Percentiles rank a stretch among this genome's conserved stretches.
Evolutionary conservation across 92 coral and sea anemone species (phyloP).

Genomic region (Plumapathes pennacea): DNA sequence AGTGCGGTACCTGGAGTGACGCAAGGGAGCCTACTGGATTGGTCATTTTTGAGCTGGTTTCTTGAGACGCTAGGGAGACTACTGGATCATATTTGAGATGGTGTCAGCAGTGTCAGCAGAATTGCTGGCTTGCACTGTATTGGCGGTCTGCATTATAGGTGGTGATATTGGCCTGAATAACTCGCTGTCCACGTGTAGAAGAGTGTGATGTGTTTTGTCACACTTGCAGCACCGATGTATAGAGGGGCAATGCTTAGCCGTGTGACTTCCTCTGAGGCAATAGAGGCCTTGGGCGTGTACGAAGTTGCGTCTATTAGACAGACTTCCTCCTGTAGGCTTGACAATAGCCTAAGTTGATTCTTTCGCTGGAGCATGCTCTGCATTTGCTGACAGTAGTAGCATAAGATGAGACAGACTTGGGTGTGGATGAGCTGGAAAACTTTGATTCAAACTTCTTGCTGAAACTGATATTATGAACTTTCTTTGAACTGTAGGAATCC

Average conservation of each 20-base stretch:
- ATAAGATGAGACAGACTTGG: conserved; percentile 5
- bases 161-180: too few relatives aligned
- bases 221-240: conserved; percentile 28
- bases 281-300: conserved; percentile 14
- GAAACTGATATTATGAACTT: not conserved
- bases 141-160: too few relatives aligned
- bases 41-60: too few relatives aligned
- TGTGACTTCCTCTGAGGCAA: conserved; percentile 19
- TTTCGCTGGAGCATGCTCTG: conserved; percentile 7
- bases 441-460: conserved; percentile 2
- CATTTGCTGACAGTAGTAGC: conserved; percentile 22
- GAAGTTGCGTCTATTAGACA: not conserved
- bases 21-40: too few relatives aligned
- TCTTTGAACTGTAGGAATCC: not conserved
- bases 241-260: conserved; percentile 45
- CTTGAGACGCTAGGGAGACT: too few relatives aligned
- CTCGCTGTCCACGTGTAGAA: conserved; percentile 34
- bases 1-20: conserved; percentile 11
- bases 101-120: too few relatives aligned
- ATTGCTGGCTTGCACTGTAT: too few relatives aligned
- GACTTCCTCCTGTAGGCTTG: conserved; percentile 36
- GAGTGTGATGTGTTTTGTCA: conserved; percentile 42
- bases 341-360: conserved; percentile 26
- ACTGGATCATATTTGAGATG: too few relatives aligned
- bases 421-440: not conserved